A percentile compares a stretch with the other conserved stretches of the same genome.
Evolutionary conservation across 2,797 vertebrate species (phyloP).

Genomic region (Chaenodraco wilsoni): DNA sequence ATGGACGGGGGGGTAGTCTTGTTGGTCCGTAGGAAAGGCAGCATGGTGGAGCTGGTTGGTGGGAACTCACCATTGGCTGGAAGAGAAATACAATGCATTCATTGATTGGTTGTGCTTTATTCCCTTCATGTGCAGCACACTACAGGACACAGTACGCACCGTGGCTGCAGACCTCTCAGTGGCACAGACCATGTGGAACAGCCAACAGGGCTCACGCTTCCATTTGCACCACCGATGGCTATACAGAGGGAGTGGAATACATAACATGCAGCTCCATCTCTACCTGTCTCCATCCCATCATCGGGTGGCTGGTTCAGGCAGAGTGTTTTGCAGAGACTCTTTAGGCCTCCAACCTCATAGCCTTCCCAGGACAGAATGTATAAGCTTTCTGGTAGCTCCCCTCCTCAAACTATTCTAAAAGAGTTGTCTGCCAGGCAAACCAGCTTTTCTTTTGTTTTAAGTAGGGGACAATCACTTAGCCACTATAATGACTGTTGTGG

Average conservation of each 20-base stretch:
- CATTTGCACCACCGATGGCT: conserved; percentile 51
- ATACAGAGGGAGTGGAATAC: conserved; percentile 23
- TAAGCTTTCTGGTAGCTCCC: conserved; percentile 44
- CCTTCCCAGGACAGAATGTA: conserved; percentile 54
- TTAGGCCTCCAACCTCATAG: conserved; percentile 44
- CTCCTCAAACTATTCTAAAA: conserved; percentile 43
- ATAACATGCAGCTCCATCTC: conserved; percentile 36
- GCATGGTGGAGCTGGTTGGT: conserved; percentile 67
- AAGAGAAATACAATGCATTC: conserved; percentile 54
- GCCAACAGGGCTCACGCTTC: conserved; percentile 72
- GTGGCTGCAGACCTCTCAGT: conserved; percentile 39
- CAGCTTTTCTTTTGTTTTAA: conserved; percentile 9
- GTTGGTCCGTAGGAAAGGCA: conserved; percentile 41
- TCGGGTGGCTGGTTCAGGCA: conserved; percentile 42
- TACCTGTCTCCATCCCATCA: conserved; percentile 6
- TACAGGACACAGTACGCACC: conserved; percentile 12
- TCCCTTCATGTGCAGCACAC: conserved; percentile 9
- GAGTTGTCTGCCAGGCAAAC: conserved; percentile 51
- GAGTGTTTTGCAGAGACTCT: conserved; percentile 45
- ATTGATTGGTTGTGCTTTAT: conserved; percentile 17
- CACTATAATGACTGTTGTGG: conserved; percentile 5
- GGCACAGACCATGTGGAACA: conserved; percentile 41
- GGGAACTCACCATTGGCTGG: conserved; percentile 86
- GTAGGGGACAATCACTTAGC: conserved; percentile 19
- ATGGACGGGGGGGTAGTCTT: conserved; percentile 61